Evolutionary conservation across 2,797 vertebrate species (phyloP), one percentile per base, ranked within the genome.

Genomic region (Mormyrus hasselquistii): DNA sequence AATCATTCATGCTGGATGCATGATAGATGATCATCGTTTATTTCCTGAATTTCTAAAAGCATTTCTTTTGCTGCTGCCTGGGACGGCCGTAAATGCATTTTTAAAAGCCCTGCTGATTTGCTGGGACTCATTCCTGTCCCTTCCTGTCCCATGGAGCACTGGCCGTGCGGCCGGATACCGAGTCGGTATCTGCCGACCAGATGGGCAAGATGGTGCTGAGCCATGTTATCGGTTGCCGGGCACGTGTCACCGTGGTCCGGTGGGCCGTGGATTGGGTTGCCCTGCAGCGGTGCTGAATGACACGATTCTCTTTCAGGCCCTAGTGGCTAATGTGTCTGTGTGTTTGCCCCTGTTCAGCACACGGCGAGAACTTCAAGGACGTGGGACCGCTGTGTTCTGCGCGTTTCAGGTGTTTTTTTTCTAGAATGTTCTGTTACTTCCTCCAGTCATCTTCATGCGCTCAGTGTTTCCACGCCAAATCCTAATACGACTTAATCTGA

Each of bases 261-360:
- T 79, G 88, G 90, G 88, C 62, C 86, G 41, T 90, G 90, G 90
- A 92, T 93, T 90, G 47, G 76, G 92, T 93, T 93, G 91, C 92
- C 90, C 88, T 50, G 53, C 25, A 8, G 29, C 34, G 9, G 92
- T 91, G 91, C 92, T 83, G 0, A 8, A 89, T 94, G 88, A 89
- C 88, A 89, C 88, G 82, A 92, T 94, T 93, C 89, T 91, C 91
- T 94, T 94, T 93, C 93, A 92, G 91, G 90, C 87, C 92, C 90
- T 89, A 62, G 90, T 88, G 41, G 29, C 55, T 92, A 25, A 5
- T 87, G 85, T 87, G 52, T 59, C 85, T 19, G 14, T 87, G 4
- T 34, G 52, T 59, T 9, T 87, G 85, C 25, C 29, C 4, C 44
- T 22, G 19, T 25, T 19, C 82, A 41, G 52, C 25, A 53, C 25